A percentile compares a stretch with the other conserved stretches of the same genome.
phyloP scores from a whole-genome alignment of 2,888 invertebrate genomes.

The Trachelus troglodyta region DNA sequence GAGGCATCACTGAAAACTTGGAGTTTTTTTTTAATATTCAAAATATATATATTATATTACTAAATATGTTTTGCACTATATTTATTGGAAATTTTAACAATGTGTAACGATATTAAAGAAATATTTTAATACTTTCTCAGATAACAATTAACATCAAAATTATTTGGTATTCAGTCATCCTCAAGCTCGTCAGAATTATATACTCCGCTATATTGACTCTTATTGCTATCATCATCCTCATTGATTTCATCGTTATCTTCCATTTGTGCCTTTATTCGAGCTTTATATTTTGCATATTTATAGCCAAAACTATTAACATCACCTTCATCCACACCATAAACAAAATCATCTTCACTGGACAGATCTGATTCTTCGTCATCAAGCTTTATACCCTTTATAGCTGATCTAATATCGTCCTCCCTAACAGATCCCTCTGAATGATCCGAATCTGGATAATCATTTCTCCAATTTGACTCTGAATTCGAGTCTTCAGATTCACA shows the following conservation, averaged over 20 bases:
- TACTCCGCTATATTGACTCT: conserved; percentile 24
- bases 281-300: conserved; percentile 77
- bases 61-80: neutral
- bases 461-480: conserved; percentile 80
- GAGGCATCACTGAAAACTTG: neutral
- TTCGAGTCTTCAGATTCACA: conserved; percentile 78
- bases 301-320: conserved; percentile 74
- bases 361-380: conserved; percentile 66
- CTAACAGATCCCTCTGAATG: conserved; percentile 71
- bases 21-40: conserved; percentile 29
- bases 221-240: conserved; percentile 22
- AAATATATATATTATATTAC: conserved; percentile 27
- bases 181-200: conserved; percentile 19
- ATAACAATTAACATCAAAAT: neutral
- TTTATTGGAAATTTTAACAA: neutral
- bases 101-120: neutral
- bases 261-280: conserved; percentile 62
- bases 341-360: conserved; percentile 67
- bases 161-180: conserved; percentile 9
- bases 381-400: conserved; percentile 62
- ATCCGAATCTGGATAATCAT: conserved; percentile 83
- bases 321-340: conserved; percentile 57
- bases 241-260: conserved; percentile 32
- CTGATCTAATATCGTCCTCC: conserved; percentile 73
- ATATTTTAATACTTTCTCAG: neutral